Percentiles rank a stretch among this genome's conserved stretches.
Evolutionary conservation across 2,888 invertebrate genomes (phyloP).

Genomic region (Polymixis flavicincta): DNA sequence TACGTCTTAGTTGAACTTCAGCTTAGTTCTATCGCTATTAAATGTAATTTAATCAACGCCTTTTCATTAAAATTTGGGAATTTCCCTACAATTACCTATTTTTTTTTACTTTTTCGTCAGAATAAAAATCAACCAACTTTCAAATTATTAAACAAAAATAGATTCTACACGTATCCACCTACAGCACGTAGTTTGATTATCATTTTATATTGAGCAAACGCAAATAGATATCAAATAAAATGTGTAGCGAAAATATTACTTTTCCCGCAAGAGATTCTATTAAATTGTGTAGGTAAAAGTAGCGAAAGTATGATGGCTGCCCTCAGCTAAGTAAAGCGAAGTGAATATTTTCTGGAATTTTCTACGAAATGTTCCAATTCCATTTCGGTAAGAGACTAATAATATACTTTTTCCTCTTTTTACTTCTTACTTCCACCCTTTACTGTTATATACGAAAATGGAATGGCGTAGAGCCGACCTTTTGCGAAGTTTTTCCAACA

Average conservation of each 20-base stretch:
- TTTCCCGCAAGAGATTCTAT: constrained; percentile 82
- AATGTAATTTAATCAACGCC: constrained; percentile 33
- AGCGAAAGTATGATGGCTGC: constrained; percentile 88
- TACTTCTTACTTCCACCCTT: constrained; percentile 90
- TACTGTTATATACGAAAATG: constrained; percentile 87
- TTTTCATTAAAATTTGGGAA: constrained; percentile 6
- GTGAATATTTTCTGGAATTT: constrained; percentile 89
- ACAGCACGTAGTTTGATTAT: constrained; percentile 33
- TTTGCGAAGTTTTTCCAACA: constrained; percentile 54
- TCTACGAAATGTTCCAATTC: constrained; percentile 90
- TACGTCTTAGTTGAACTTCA: constrained; percentile 58
- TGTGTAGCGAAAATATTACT: constrained; percentile 76
- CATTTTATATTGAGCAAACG: constrained; percentile 62
- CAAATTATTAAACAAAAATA: not conserved
- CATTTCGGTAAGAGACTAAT: constrained; percentile 91
- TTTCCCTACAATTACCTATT: not conserved
- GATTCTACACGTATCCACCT: not conserved
- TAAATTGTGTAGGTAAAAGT: constrained; percentile 85
- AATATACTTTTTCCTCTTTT: constrained; percentile 90
- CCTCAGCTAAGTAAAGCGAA: constrained; percentile 88
- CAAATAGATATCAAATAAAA: constrained; percentile 72
- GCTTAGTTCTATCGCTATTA: constrained; percentile 34
- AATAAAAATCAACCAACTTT: not conserved
- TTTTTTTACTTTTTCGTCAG: not conserved
- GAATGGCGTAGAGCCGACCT: constrained; percentile 76